Conservation (phyloP, 2,888 invertebrate genomes). For the Schizaphis graminum region DNA sequence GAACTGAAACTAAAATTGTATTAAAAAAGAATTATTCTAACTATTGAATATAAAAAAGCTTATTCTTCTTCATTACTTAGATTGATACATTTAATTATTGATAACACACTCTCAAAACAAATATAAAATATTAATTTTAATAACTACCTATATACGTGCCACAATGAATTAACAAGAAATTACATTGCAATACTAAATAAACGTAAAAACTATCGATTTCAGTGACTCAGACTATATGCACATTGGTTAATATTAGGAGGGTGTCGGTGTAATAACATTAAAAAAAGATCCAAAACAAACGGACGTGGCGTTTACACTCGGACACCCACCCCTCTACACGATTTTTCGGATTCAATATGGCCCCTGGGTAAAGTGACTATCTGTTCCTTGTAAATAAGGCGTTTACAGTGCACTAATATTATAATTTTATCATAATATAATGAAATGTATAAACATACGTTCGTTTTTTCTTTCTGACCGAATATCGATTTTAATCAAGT, state of each 20-base stretch:
- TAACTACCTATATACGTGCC: background rate
- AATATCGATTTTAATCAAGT: conserved; percentile 40
- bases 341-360: background rate
- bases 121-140: background rate
- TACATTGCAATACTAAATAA: background rate
- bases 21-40: background rate
- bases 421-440: conserved; percentile 25
- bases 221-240: conserved; percentile 6
- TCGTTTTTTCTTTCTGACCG: background rate
- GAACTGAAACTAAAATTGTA: background rate
- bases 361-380: conserved; percentile 4
- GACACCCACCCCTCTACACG: conserved; percentile 33
- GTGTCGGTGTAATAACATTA: conserved; percentile 37
- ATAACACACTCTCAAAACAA: background rate
- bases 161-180: background rate
- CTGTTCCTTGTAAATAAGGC: conserved; percentile 7
- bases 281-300: conserved; percentile 27
- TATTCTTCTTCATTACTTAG: background rate
- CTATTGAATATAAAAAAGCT: background rate
- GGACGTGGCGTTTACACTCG: conserved; percentile 30
- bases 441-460: background rate
- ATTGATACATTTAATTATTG: background rate
- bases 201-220: background rate
- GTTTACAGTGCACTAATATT: background rate
- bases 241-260: background rate